Evolutionary conservation across 2,888 invertebrate genomes (phyloP), one percentile per base, ranked within the genome.

Genomic region (Phalera bucephala): DNA sequence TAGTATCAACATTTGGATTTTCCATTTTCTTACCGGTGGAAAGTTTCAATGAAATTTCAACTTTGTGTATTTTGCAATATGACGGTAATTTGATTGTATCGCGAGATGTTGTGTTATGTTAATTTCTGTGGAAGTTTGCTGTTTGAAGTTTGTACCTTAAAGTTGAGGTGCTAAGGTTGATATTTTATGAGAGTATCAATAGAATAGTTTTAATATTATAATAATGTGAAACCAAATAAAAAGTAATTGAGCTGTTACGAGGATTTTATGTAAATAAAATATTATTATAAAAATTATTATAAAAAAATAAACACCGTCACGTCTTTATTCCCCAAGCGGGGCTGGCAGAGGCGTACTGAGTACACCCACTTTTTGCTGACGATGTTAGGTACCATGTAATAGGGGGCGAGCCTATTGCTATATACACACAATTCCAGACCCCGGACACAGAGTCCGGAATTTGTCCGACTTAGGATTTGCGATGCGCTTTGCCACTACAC

Each of bases 181-280:
- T 39, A 53, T 56, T 64, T 10, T 33, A 14, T 13, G 47, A 30
- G 13, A 5, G 15, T 6, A 14, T 8, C 22, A 10, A 15, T 41
- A 40, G 35, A 46, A 48, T 62, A 66, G 53, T 72, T 73, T 75
- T 66, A 68, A 73, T 79, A 80, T 72, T 73, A 67, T 74, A 77
- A 74, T 76, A 52, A 64, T 62, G 59, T 65, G 62, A 64, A 65
- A 60, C 64, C 63, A 64, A 67, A 45, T 22, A 43, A 65, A 67
- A 70, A 65, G 65, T 51, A 69, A 66, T 65, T 59, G 57, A 39
- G 58, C 68, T 65, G 58, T 67, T 64, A 59, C 69, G 69, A 74
- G 66, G 65, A 64, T 64, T 72, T 68, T 63, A 57, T 62, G 56
- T 58, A n/a, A n/a, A n/a, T n/a, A n/a, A n/a, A n/a, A n/a, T n/a